phyloP scores from a whole-genome alignment of 2,888 invertebrate species.

The Sarcophaga carnaria region DNA sequence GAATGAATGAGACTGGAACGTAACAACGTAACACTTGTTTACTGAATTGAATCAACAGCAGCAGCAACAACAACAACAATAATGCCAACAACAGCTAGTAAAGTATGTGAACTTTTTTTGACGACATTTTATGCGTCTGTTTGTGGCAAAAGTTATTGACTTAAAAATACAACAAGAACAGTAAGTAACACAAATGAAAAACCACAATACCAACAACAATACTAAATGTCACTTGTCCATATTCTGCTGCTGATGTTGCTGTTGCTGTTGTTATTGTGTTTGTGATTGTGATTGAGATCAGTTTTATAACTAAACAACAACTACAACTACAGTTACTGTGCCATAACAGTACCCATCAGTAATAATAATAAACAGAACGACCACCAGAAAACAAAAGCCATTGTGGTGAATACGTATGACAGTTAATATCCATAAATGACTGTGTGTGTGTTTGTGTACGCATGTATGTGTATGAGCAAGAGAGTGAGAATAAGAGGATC shows the following conservation, averaged over 20 bases:
- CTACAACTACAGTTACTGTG: background rate
- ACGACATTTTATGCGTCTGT: constrained; percentile 58
- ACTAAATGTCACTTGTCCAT: constrained; percentile 21
- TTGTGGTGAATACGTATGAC: background rate
- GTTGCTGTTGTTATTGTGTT: constrained; percentile 14
- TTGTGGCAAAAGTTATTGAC: constrained; percentile 65
- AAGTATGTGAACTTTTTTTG: constrained; percentile 52
- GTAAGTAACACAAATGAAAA: background rate
- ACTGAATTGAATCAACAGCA: constrained; percentile 25
- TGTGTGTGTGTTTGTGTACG: too few species aligned
- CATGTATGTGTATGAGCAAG: too few species aligned
- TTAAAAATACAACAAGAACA: constrained; percentile 49
- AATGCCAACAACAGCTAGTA: constrained; percentile 16
- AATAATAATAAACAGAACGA: background rate
- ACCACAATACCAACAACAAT: constrained; percentile 3
- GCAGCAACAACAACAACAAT: constrained; percentile 7
- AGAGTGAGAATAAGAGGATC: too few species aligned
- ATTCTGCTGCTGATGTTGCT: constrained; percentile 2
- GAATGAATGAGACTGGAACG: constrained; percentile 23
- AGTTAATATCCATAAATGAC: too few species aligned
- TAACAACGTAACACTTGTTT: constrained; percentile 13
- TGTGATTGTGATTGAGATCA: constrained; percentile 53
- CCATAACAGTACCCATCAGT: background rate
- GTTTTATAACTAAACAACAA: background rate
- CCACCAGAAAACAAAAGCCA: constrained; percentile 10